A percentile compares a stretch with the other conserved stretches of the same genome.
Evolutionary conservation across 2,888 invertebrate species (phyloP).

Genomic region (Spodoptera exigua): DNA sequence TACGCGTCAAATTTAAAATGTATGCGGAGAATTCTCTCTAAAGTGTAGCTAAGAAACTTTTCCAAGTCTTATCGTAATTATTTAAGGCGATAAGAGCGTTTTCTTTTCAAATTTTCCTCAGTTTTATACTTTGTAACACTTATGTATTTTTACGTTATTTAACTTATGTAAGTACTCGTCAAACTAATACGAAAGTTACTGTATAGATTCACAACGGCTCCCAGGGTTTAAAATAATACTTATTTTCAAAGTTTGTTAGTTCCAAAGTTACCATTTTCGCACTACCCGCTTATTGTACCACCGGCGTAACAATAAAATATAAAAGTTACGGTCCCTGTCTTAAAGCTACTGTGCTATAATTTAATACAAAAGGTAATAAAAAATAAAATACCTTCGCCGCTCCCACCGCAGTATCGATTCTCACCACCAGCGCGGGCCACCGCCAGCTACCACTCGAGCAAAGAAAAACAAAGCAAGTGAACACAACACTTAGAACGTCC

Average conservation of each 20-base stretch:
- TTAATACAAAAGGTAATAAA: slow-evolving; percentile 61
- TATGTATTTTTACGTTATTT: background rate
- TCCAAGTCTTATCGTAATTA: too few relatives aligned
- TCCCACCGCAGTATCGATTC: slow-evolving; percentile 87
- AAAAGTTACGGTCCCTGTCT: slow-evolving; percentile 13
- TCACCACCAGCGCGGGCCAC: slow-evolving; percentile 81
- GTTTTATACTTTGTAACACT: too few relatives aligned
- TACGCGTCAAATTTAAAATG: too few relatives aligned
- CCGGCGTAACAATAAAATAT: slow-evolving; percentile 14
- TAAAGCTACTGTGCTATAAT: slow-evolving; percentile 20
- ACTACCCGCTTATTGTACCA: slow-evolving; percentile 39
- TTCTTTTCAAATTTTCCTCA: too few relatives aligned
- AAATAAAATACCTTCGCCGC: slow-evolving; percentile 81
- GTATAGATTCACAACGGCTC: too few relatives aligned
- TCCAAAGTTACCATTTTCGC: slow-evolving; percentile 18
- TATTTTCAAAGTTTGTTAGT: background rate
- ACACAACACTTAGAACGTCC: slow-evolving; percentile 80
- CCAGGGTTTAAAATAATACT: slow-evolving; percentile 2
- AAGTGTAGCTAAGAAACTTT: too few relatives aligned
- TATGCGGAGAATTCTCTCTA: too few relatives aligned
- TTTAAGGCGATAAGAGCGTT: too few relatives aligned
- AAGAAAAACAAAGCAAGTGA: slow-evolving; percentile 84
- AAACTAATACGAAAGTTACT: slow-evolving; percentile 4
- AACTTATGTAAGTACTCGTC: slow-evolving; percentile 11
- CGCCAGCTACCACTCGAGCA: slow-evolving; percentile 78